Conservation (phyloP, 2,888 invertebrate genomes). For the Lycocerus yunnanus region DNA sequence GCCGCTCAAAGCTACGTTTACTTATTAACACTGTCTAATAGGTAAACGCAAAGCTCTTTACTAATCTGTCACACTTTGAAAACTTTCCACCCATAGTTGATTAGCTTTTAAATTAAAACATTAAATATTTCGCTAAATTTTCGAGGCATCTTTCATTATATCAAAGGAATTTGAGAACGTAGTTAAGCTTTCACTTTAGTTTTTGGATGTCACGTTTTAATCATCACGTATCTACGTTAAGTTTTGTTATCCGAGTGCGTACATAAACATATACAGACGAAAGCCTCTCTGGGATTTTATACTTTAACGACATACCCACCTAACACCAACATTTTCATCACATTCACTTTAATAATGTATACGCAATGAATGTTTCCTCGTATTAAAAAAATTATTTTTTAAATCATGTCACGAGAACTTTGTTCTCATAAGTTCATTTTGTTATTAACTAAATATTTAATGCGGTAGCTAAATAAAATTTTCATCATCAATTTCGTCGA, state of each 20-base stretch:
- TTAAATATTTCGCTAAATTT: conserved; percentile 27
- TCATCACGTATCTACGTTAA: conserved; percentile 15
- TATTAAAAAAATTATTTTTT: not conserved
- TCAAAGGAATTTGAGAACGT: conserved; percentile 16
- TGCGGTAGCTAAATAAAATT: not conserved
- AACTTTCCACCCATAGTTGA: conserved; percentile 28
- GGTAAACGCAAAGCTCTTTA: conserved; percentile 30
- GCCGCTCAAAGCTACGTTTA: conserved; percentile 31
- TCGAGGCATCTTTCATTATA: conserved; percentile 2
- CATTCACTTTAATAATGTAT: conserved; percentile 7
- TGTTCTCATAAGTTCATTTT: not conserved
- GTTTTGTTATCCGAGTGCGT: conserved; percentile 10
- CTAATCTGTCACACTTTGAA: conserved; percentile 31
- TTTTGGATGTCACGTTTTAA: conserved; percentile 15
- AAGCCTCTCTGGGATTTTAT: conserved; percentile 6
- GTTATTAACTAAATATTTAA: not conserved
- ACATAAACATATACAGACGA: conserved; percentile 7
- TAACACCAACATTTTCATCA: conserved; percentile 8
- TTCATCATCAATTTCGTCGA: not conserved
- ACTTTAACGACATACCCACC: conserved; percentile 7
- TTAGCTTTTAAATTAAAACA: conserved; percentile 32
- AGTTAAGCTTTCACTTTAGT: conserved; percentile 11
- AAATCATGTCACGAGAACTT: not conserved
- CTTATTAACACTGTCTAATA: conserved; percentile 33
- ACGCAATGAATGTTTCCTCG: not conserved